A percentile compares a stretch with the other conserved stretches of the same genome.
Evolutionary conservation across 2,797 vertebrate genomes (phyloP).

Genomic region (Notolabrus celidotus): DNA sequence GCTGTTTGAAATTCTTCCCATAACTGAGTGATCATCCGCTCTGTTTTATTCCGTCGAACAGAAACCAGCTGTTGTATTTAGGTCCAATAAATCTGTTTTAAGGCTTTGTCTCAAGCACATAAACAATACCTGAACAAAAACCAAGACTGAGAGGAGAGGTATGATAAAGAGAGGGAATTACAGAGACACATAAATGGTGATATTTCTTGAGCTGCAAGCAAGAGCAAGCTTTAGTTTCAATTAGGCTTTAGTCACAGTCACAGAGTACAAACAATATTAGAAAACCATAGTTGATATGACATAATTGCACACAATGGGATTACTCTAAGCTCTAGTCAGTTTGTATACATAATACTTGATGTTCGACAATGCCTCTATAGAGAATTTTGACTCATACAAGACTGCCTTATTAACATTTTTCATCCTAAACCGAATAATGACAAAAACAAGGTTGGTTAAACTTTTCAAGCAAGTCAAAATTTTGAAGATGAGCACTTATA

Average conservation of each 20-base stretch:
- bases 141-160: neutral
- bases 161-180: neutral
- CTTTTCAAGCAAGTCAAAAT: no score
- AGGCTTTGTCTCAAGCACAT: constrained; percentile 28
- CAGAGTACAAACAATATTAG: constrained; percentile 36
- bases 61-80: constrained; percentile 41
- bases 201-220: constrained; percentile 22
- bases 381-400: constrained; percentile 21
- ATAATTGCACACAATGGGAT: constrained; percentile 48
- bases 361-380: constrained; percentile 21
- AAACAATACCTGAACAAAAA: constrained; percentile 31
- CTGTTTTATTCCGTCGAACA: constrained; percentile 36
- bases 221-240: constrained; percentile 20
- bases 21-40: constrained; percentile 37
- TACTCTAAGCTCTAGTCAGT: constrained; percentile 25
- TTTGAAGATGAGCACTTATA: no score
- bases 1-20: constrained; percentile 45
- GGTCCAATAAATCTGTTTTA: constrained; percentile 46
- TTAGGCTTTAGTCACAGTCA: constrained; percentile 41
- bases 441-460: neutral
- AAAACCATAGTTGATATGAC: constrained; percentile 22
- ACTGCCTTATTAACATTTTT: constrained; percentile 17
- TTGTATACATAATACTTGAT: constrained; percentile 22
- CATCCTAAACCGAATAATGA: constrained; percentile 3
- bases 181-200: constrained; percentile 6